Evolutionary conservation across 1,140 invertebrate genomes (phyloP), one percentile per base, ranked within the genome.

Genomic region (Drosophila asahinai): DNA sequence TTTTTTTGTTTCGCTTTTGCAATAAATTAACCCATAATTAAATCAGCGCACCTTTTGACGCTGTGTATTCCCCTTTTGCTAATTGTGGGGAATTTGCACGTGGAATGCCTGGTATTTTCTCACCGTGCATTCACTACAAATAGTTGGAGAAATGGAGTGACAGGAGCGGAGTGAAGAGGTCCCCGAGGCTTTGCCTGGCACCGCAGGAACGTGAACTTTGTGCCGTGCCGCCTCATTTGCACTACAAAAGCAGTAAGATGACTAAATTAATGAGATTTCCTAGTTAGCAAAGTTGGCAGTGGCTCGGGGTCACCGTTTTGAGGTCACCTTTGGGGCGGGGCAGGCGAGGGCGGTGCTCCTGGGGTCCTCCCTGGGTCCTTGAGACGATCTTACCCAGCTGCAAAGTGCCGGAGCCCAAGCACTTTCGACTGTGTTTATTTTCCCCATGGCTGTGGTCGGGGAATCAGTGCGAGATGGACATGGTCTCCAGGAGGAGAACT

Each of bases 261-360:
- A 45, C 80, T 80, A 86, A 87, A 87, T 87, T 87, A 86, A 86
- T 86, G 83, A 77, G 80, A 87, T 86, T 74, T 74, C 55, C 67
- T 73, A 74, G 71, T 73, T 73, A 38, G 71, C 55, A 73, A 73
- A 74, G 68, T 74, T 73, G 54, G 47, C 48, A 19, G 19, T 27
- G 63, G 57, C 55, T 61, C 64, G 57, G 74, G 64, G 64, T 68
- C 75, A 68, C 64, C 71, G 55, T 43, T 73, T 61, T 55, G 67
- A 61, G 71, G 71, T 73, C 71, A 73, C 36, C 66, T 22, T 49
- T 49, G 30, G 12, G 25, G 25, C 33, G 52, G 3, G 5, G 8
- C 27, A 27, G 49, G 25, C 8, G 49, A 8, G 17, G 17, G 45
- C 9, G 33, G 14, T 17, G 51, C 14, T 57, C 33, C 54, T 22